A percentile compares a stretch with the other conserved stretches of the same genome.
Evolutionary conservation across 2,797 vertebrate genomes (phyloP).

Genomic region (Semotilus atromaculatus): DNA sequence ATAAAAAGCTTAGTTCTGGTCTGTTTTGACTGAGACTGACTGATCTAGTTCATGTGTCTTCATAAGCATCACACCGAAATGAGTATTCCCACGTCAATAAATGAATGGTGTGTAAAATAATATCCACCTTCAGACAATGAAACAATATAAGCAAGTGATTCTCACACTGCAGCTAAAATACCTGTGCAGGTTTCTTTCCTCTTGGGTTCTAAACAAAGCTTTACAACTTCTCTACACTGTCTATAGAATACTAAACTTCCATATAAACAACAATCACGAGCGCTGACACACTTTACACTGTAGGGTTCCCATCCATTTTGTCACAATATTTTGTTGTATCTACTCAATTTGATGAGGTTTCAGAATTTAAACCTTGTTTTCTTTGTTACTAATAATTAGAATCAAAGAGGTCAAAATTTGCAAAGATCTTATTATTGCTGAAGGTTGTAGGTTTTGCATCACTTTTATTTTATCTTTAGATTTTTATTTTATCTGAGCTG

Average conservation of each 20-base stretch:
- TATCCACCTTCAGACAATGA: slow-evolving; percentile 23
- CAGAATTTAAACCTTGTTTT: neutral
- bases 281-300: neutral
- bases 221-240: slow-evolving; percentile 30
- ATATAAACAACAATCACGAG: slow-evolving; percentile 2
- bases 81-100: slow-evolving; percentile 12
- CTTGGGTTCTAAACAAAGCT: slow-evolving; percentile 28
- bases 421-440: neutral
- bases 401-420: neutral
- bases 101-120: slow-evolving; percentile 36
- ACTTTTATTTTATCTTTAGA: neutral
- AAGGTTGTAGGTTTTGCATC: neutral
- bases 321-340: neutral
- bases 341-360: neutral
- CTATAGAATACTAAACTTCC: slow-evolving; percentile 1
- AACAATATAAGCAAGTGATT: slow-evolving; percentile 24
- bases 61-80: neutral
- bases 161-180: neutral
- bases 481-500: neutral
- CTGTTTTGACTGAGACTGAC: neutral
- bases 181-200: neutral
- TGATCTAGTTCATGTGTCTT: slow-evolving; percentile 2
- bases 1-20: neutral
- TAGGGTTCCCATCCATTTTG: neutral
- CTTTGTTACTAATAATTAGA: neutral